Conservation (phyloP, 1,140 invertebrate species). For the Drosophila nikananu region DNA sequence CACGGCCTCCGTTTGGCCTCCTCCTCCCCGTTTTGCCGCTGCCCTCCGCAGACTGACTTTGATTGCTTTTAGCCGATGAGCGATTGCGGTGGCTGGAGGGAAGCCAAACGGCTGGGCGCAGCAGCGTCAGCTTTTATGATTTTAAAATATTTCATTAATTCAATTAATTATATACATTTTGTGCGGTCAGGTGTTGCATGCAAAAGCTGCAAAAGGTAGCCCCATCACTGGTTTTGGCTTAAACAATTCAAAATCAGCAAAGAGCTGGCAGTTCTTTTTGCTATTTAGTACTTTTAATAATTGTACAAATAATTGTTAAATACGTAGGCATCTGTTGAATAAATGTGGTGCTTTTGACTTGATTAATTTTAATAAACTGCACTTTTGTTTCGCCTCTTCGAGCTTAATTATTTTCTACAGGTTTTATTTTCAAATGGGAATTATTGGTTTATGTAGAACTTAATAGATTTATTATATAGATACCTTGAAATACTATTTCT, state of each 20-base stretch:
- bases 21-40: not conserved
- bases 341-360: not conserved
- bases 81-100: conserved; percentile 18
- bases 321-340: not conserved
- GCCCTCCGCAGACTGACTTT: conserved; percentile 40
- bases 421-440: not conserved
- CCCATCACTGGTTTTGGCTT: not conserved
- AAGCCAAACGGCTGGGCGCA: not conserved
- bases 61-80: conserved; percentile 49
- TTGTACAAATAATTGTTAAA: not conserved
- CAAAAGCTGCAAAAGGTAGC: conserved; percentile 25
- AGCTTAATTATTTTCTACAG: not conserved
- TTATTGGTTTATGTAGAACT: not conserved
- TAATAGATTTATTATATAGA: not conserved
- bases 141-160: conserved; percentile 78
- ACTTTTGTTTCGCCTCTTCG: too few relatives aligned
- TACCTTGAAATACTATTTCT: not conserved
- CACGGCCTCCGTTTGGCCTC: conserved; percentile 15
- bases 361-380: not conserved
- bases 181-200: conserved; percentile 57
- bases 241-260: not conserved
- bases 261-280: not conserved
- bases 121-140: conserved; percentile 36
- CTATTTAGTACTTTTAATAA: not conserved
- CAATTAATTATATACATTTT: conserved; percentile 77